Base-by-base conservation (phyloP, 2,113 vertebrate genomes). In the Rallus limicola region DNA sequence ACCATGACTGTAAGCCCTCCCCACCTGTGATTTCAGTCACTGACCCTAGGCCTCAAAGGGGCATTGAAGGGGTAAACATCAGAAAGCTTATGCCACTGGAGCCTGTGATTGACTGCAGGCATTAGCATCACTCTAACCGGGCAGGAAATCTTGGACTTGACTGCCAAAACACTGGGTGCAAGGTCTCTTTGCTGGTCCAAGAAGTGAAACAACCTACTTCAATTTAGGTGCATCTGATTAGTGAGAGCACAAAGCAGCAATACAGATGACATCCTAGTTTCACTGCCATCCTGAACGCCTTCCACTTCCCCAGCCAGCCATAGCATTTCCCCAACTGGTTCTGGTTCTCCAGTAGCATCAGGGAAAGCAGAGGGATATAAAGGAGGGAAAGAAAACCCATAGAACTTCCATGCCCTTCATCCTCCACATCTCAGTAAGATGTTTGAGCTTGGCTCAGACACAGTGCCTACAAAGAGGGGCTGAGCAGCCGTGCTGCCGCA, bases 111-210 rank as follows among this genome's bases (percentile, higher is more conserved):
- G 12, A 78, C 60, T 50, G 6, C 24, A 82, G 85, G 23, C 14
- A 13, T 62, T 52, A 60, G 26, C 26, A 33, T 5, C 0, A 0
- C 11, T 42, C 5, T 52, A 72, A 64, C 8, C 3, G 6, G 42
- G 56, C 34, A 83, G 31, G 20, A 15, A 65, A 3, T 14, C n/a
- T 20, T 64, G 42, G 29, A 53, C 7, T 55, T 4, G 16, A 55
- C 36, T 50, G 40, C 36, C 50, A 63, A 38, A 82, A 70, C 4
- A 2, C 42, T 1, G 2, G 9, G 11, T 38, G 9, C 0, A 1
- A 60, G 40, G 16, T 52, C 16, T 55, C 68, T 79, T 69, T 59
- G 10, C 29, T 34, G 16, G 20, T 59, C 53, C 21, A 79, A 70
- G 31, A 75, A 87, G 16, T 26, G 20, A 82, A 94, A 48, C 25